A percentile compares a stretch with the other conserved stretches of the same genome.
These are phyloP conservation scores for Scomberomorus guttatus DNA, from an alignment of 2,797 vertebrate species.

Conservation along the genomic window DNA sequence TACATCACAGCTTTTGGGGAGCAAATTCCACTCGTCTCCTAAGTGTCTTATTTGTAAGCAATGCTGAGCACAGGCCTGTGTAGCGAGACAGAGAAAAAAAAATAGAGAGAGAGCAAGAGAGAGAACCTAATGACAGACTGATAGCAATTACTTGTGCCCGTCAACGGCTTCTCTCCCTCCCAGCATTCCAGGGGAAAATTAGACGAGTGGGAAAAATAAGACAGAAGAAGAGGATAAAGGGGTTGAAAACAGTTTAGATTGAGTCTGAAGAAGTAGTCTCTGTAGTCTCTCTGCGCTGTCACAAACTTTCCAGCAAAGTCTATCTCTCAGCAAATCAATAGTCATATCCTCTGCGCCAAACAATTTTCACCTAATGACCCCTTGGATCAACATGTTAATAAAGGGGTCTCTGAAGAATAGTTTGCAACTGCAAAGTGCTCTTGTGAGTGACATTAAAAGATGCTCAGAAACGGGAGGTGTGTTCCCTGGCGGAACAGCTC, in stretches of 20 bases:
- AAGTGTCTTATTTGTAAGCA: conserved; percentile 90
- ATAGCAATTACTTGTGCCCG: conserved; percentile 88
- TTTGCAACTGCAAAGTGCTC: conserved; percentile 91
- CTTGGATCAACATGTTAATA: conserved; percentile 88
- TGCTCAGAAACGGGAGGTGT: conserved; percentile 87
- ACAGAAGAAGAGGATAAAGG: conserved; percentile 62
- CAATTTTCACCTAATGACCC: conserved; percentile 82
- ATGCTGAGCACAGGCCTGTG: conserved; percentile 82
- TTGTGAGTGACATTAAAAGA: conserved; percentile 92
- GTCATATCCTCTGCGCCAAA: conserved; percentile 70
- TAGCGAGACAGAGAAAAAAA: conserved; percentile 68
- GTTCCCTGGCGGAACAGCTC: conserved; percentile 90
- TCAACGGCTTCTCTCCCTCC: conserved; percentile 81
- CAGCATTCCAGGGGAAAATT: conserved; percentile 85
- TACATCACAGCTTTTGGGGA: conserved; percentile 91
- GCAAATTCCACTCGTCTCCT: conserved; percentile 90
- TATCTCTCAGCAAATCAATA: conserved; percentile 85
- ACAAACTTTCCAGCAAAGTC: conserved; percentile 79
- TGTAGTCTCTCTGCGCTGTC: conserved; percentile 61
- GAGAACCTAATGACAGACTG: conserved; percentile 87
- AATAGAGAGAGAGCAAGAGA: conserved; percentile 66
- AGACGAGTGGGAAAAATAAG: conserved; percentile 82
- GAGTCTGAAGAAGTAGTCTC: conserved; percentile 77
- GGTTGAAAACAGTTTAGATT: conserved; percentile 74
- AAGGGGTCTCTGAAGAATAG: conserved; percentile 90